A percentile compares a stretch with the other conserved stretches of the same genome.
These are phyloP conservation scores for Nestor notabilis DNA, from an alignment of 2,113 vertebrate species.

Conservation along the genomic window DNA sequence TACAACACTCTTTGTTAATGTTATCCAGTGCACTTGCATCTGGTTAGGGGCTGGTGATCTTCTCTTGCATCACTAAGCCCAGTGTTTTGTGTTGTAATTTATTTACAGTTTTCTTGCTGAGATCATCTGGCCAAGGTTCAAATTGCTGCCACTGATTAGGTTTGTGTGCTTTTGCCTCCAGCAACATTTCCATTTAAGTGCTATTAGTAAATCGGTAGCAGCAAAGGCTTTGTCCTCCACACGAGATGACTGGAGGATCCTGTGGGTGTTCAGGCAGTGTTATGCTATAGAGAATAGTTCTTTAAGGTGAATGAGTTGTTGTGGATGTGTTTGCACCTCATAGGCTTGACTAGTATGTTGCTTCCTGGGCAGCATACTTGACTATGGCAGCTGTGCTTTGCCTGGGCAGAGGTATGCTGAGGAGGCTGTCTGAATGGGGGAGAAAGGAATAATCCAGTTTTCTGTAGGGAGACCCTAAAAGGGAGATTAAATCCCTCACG, in stretches of 20 bases:
- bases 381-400: not conserved
- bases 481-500: not conserved
- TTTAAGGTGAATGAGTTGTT: not conserved
- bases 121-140: not conserved
- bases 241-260: not conserved
- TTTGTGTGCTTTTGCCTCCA: not conserved
- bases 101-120: not conserved
- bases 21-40: not conserved
- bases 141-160: not conserved
- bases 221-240: not conserved
- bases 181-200: not conserved
- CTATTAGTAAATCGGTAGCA: not conserved
- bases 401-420: not conserved
- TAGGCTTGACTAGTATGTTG: not conserved
- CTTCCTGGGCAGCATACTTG: not conserved
- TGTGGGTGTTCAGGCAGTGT: not conserved
- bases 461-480: not conserved
- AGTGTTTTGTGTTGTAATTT: conserved; percentile 16
- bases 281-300: not conserved
- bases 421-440: not conserved
- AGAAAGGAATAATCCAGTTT: not conserved
- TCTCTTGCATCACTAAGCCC: not conserved
- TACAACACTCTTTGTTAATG: not conserved
- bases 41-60: not conserved
- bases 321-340: not conserved